phyloP scores from a whole-genome alignment of 1,140 invertebrate genomes.

The Leptinotarsa texana region DNA sequence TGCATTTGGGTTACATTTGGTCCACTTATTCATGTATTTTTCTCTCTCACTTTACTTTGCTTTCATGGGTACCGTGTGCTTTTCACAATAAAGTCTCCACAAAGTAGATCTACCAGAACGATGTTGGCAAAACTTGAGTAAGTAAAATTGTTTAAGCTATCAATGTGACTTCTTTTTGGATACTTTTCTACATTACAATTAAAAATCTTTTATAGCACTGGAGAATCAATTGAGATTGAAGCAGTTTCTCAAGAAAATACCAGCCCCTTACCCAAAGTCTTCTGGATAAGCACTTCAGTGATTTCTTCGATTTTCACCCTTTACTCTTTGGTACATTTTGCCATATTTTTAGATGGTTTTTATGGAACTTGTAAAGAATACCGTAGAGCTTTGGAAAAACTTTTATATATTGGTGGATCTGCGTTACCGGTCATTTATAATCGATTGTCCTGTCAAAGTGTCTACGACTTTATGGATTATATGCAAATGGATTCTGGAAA shows the following conservation, averaged over 20 bases:
- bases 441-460: conserved; percentile 60
- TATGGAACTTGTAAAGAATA: conserved; percentile 62
- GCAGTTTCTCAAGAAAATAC: conserved; percentile 54
- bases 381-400: conserved; percentile 55
- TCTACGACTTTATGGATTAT: conserved; percentile 68
- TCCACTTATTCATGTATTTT: conserved; percentile 55
- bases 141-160: conserved; percentile 28
- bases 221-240: conserved; percentile 52
- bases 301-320: conserved; percentile 55
- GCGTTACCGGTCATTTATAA: conserved; percentile 58
- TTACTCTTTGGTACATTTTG: conserved; percentile 57
- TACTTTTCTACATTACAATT: background rate
- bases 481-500: conserved; percentile 58
- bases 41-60: conserved; percentile 54
- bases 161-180: background rate
- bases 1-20: conserved; percentile 61
- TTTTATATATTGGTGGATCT: conserved; percentile 54
- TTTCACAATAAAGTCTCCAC: conserved; percentile 52
- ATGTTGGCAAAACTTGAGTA: conserved; percentile 52
- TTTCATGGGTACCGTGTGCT: conserved; percentile 62
- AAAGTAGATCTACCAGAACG: conserved; percentile 49
- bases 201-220: conserved; percentile 47
- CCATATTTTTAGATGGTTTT: conserved; percentile 60
- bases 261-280: conserved; percentile 52
- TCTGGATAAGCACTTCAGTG: conserved; percentile 58